Evolutionary conservation across 2,113 vertebrate genomes (phyloP), one percentile per base, ranked within the genome.

Genomic region (Pluvianellus socialis): DNA sequence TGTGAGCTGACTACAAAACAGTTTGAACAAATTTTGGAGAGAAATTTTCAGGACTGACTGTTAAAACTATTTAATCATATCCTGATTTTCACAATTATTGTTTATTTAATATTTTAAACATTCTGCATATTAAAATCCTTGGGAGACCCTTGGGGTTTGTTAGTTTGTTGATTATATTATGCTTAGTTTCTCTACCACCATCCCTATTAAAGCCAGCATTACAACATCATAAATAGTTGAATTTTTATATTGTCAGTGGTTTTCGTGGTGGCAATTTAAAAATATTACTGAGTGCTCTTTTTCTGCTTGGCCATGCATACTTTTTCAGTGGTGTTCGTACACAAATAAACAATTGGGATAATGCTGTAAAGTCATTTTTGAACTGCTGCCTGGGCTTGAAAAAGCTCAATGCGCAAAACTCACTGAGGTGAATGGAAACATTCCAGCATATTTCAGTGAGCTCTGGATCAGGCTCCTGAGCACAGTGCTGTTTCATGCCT

Each of bases 281-380:
- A 96, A 91, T 92, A 88, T 93, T 94, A 10, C 3, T 24, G 52
- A 94, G 63, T 67, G 89, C 55, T 95, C 62, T 59, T 79, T 82
- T 86, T 91, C 84, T 90, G 79, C 79, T 86, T 88, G 90, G 92
- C 87, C 92, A 94, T 90, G 72, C 93, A 65, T 71, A 52, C 68
- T 88, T 67, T 79, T 88, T 83, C 86, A 92, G 62, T 58, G 84
- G 66, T 1, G 42, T 67, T 92, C 22, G 9, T 88, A 95, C 79
- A 97, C 92, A 97, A 96, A 93, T 82, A 96, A 96, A 92, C 95
- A 96, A 71, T 38, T 77, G 71, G 56, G 67, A 68, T 89, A 94
- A 80, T 47, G 82, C 80, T 88, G 56, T 77, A 59, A 92, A 92
- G 68, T 96, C 88, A 79, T 94, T 92, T 94, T 96, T 96, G 92